These are phyloP conservation scores for Lordiphosa stackelbergi DNA, from an alignment of 1,140 invertebrate species.

Conservation along the genomic window DNA sequence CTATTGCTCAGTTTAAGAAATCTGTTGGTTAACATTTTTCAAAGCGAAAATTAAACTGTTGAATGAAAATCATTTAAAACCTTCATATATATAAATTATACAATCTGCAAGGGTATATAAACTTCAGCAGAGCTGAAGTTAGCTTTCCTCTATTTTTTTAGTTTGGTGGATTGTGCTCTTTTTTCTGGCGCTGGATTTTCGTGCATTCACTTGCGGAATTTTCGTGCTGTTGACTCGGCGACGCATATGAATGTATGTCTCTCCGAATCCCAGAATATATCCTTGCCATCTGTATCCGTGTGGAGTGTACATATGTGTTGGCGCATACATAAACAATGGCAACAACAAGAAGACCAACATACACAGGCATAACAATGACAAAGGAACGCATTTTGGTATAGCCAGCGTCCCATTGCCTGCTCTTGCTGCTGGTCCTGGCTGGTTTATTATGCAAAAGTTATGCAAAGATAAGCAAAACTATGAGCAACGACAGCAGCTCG, in stretches of 20 bases:
- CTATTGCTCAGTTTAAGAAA: too few relatives aligned
- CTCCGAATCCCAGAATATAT: constrained; percentile 35
- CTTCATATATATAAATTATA: too few relatives aligned
- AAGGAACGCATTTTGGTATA: constrained; percentile 61
- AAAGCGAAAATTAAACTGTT: too few relatives aligned
- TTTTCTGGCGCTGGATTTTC: constrained; percentile 65
- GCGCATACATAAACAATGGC: constrained; percentile 73
- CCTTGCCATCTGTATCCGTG: constrained; percentile 11
- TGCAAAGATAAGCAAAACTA: constrained; percentile 76
- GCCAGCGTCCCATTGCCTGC: constrained; percentile 4
- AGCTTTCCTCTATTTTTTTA: not conserved
- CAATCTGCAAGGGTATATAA: too few relatives aligned
- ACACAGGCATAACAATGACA: constrained; percentile 64
- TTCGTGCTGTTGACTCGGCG: constrained; percentile 68
- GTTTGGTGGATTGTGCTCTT: constrained; percentile 21
- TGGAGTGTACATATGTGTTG: constrained; percentile 61
- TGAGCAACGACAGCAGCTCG: constrained; percentile 71
- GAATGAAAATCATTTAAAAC: too few relatives aligned
- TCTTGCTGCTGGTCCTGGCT: constrained; percentile 35
- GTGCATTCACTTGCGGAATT: constrained; percentile 73
- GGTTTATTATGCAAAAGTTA: constrained; percentile 76
- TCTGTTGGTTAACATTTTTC: too few relatives aligned
- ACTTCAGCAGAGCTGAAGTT: too few relatives aligned
- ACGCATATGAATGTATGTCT: constrained; percentile 69
- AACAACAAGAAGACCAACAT: constrained; percentile 44